Evolutionary conservation across 1,140 invertebrate species (phyloP).

Genomic region (Mercenaria mercenaria): DNA sequence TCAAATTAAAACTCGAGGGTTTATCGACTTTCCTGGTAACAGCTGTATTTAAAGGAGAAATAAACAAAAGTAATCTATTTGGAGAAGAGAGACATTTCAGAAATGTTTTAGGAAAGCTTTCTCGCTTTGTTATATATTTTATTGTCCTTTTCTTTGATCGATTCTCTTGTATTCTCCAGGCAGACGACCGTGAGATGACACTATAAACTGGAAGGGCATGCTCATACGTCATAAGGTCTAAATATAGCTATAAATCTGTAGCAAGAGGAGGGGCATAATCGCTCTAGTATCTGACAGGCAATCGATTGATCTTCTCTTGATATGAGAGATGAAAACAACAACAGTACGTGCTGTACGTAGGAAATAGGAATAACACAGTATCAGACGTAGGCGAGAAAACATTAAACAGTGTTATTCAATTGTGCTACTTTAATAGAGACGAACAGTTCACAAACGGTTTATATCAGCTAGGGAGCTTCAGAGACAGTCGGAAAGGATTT

Average conservation of each 20-base stretch:
- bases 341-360: constrained; percentile 28
- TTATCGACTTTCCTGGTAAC: not conserved
- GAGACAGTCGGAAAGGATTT: not conserved
- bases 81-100: too few species aligned
- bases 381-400: constrained; percentile 30
- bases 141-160: not conserved
- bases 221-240: constrained; percentile 30
- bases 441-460: not conserved
- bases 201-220: constrained; percentile 14
- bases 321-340: constrained; percentile 14
- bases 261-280: not conserved
- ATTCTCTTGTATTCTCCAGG: constrained; percentile 37
- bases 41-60: not conserved
- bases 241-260: constrained; percentile 43
- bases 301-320: constrained; percentile 34
- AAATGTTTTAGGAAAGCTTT: too few species aligned
- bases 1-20: not conserved
- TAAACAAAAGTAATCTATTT: too few species aligned
- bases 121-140: not conserved
- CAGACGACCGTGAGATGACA: not conserved
- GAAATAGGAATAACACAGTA: constrained; percentile 14
- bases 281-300: constrained; percentile 15
- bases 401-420: not conserved
- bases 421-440: not conserved
- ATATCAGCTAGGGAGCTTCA: not conserved